A percentile compares a stretch with the other conserved stretches of the same genome.
Conservation (phyloP, 2,797 vertebrate genomes). For the Numenius phaeopus region DNA sequence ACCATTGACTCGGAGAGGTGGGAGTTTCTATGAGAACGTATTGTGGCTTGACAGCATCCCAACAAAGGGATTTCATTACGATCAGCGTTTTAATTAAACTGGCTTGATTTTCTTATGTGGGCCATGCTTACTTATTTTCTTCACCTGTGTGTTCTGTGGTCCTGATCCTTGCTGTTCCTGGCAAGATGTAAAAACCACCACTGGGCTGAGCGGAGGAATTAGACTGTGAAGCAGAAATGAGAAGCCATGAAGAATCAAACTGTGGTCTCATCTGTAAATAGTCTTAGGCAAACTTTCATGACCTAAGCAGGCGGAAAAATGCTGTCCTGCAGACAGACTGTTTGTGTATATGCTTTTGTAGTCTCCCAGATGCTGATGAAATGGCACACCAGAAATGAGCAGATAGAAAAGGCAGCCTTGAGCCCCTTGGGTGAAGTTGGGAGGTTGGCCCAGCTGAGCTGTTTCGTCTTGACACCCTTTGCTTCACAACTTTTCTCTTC, state of each 20-base stretch:
- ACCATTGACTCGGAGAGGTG: fast-evolving
- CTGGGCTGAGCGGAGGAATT: neutral
- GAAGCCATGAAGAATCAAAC: neutral
- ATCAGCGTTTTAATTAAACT: neutral
- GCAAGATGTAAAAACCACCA: neutral
- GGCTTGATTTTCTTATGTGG: neutral
- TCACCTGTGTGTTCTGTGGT: neutral
- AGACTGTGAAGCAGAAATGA: neutral
- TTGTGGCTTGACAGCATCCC: neutral
- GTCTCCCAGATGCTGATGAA: neutral
- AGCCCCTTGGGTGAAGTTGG: neutral
- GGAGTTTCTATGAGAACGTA: fast-evolving
- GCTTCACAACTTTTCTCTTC: neutral
- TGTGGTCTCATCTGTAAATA: neutral
- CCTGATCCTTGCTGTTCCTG: neutral
- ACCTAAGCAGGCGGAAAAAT: neutral
- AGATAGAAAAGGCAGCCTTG: neutral
- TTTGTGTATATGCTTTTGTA: neutral
- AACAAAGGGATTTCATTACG: neutral
- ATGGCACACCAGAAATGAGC: neutral
- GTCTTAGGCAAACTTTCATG: neutral
- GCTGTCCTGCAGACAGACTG: neutral
- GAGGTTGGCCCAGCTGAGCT: neutral
- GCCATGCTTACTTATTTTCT: neutral
- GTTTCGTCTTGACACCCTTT: neutral